phyloP scores from a whole-genome alignment of 2,113 vertebrate genomes.

The Oxygymnocypris stewartii region DNA sequence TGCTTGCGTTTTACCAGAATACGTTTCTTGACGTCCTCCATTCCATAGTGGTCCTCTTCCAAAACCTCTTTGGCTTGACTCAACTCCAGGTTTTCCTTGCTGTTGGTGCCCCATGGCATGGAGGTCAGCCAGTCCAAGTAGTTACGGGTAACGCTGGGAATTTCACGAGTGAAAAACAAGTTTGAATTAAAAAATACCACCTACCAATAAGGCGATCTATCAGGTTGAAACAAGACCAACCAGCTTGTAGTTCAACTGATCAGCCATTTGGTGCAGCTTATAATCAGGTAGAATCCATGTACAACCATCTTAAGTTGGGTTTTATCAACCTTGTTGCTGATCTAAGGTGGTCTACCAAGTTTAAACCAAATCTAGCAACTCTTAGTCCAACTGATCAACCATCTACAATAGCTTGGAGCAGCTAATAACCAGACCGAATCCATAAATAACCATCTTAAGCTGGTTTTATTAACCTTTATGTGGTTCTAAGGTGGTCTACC shows the following conservation, averaged over 20 bases:
- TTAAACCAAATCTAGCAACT: neutral
- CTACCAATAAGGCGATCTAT: constrained; percentile 65
- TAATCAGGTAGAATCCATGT: neutral
- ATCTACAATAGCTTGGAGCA: neutral
- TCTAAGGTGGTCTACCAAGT: neutral
- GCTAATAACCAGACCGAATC: neutral
- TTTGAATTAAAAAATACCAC: neutral
- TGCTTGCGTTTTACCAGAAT: constrained; percentile 82
- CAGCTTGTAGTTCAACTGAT: neutral
- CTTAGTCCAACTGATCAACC: neutral
- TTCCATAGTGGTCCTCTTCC: constrained; percentile 98
- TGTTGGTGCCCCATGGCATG: constrained; percentile 94
- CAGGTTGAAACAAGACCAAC: neutral
- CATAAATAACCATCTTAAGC: neutral
- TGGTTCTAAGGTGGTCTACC: neutral
- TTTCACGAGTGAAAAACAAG: neutral
- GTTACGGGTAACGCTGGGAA: constrained; percentile 90
- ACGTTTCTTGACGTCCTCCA: constrained; percentile 97
- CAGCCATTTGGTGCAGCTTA: neutral
- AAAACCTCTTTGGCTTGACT: constrained; percentile 82
- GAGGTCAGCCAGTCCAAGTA: constrained; percentile 98
- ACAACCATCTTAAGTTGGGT: neutral
- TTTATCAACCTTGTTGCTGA: too few species aligned
- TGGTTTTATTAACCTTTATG: neutral
- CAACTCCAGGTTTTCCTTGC: constrained; percentile 87